Evolutionary conservation across 2,113 vertebrate genomes (phyloP).

Genomic region (Scortum barcoo): DNA sequence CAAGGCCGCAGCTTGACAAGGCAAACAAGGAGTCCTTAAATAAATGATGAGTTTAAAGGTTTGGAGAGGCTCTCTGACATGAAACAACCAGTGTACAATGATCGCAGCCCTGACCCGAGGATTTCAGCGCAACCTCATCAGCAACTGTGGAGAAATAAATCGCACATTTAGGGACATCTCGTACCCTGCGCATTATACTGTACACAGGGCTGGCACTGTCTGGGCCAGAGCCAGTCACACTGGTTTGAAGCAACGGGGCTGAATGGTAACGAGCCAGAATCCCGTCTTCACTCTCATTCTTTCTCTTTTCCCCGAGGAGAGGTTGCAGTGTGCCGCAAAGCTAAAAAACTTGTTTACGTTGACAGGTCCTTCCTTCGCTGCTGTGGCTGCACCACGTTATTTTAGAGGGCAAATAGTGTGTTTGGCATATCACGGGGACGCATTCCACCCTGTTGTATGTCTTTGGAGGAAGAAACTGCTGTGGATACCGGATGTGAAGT

Average conservation of each 20-base stretch:
- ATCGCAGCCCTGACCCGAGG: constrained; percentile 62
- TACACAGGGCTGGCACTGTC: not conserved
- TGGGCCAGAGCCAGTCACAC: constrained; percentile 17
- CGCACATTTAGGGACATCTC: not conserved
- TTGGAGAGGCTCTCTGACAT: constrained; percentile 76
- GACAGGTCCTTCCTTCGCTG: constrained; percentile 24
- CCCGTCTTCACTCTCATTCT: constrained; percentile 15
- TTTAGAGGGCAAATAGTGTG: constrained; percentile 43
- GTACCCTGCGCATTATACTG: constrained; percentile 16
- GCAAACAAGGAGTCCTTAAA: constrained; percentile 81
- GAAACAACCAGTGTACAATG: constrained; percentile 65
- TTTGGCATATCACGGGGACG: constrained; percentile 17
- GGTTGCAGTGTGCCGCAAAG: constrained; percentile 6
- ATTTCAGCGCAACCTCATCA: constrained; percentile 53
- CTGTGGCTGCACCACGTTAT: constrained; percentile 34
- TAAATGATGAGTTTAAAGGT: constrained; percentile 84
- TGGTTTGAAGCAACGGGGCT: constrained; percentile 32
- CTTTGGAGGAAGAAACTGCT: constrained; percentile 11
- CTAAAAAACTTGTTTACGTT: constrained; percentile 26
- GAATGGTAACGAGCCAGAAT: constrained; percentile 44
- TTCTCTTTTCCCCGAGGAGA: constrained; percentile 18
- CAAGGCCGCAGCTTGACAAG: constrained; percentile 86
- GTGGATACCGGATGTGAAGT: constrained; percentile 30
- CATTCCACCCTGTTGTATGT: constrained; percentile 36
- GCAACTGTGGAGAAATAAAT: constrained; percentile 4